phyloP scores from a whole-genome alignment of 2,113 vertebrate genomes.

The Sturnus vulgaris region DNA sequence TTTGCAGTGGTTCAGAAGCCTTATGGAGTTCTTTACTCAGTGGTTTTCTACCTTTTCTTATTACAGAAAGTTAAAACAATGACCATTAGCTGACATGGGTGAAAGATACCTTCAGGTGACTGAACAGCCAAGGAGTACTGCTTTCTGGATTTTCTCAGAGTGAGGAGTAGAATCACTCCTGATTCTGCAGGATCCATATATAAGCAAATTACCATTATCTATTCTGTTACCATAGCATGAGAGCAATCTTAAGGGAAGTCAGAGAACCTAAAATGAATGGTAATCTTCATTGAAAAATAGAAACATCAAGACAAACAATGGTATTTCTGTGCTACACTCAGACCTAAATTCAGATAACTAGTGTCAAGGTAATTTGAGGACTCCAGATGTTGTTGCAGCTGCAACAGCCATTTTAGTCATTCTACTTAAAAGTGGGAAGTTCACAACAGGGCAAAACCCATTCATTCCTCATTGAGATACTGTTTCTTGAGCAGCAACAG shows the following conservation, averaged over 20 bases:
- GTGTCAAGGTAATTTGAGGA: conserved; percentile 53
- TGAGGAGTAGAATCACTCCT: neutral
- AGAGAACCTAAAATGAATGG: neutral
- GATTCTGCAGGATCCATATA: neutral
- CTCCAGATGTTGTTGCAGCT: conserved; percentile 61
- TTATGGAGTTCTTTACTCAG: neutral
- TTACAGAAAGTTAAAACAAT: neutral
- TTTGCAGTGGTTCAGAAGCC: neutral
- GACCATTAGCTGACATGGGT: neutral
- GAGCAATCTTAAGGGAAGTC: neutral
- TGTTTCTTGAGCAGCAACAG: conserved; percentile 6
- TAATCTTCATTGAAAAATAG: neutral
- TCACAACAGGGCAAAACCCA: neutral
- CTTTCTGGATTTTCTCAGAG: neutral
- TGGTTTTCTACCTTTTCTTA: neutral
- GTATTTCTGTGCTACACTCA: neutral
- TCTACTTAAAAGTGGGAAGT: conserved; percentile 1
- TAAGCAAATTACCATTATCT: neutral
- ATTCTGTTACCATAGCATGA: neutral
- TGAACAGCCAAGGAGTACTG: neutral
- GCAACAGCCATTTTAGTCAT: conserved; percentile 36
- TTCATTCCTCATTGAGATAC: neutral
- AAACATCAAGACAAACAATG: conserved; percentile 7
- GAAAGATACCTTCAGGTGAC: neutral
- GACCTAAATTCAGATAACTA: neutral